Evolutionary conservation across 2,797 vertebrate species (phyloP).

Genomic region (Erithacus rubecula): DNA sequence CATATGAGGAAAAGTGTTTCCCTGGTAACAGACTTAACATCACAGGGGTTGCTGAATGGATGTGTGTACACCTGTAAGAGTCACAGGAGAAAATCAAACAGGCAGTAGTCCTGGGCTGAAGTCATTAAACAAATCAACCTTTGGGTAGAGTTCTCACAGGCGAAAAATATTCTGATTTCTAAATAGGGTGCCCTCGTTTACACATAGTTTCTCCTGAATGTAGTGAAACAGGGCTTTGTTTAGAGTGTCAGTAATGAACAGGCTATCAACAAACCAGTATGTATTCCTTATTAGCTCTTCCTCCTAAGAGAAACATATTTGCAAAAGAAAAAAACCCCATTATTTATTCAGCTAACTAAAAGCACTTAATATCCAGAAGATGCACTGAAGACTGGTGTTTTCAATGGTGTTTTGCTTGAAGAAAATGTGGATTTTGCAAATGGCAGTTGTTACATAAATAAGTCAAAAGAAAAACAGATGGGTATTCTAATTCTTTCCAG

Average conservation of each 20-base stretch:
- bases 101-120: background rate
- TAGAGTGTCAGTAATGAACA: background rate
- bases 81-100: background rate
- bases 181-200: background rate
- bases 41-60: fast-evolving
- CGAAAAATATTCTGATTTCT: background rate
- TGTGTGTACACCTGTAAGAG: background rate
- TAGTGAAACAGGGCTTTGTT: background rate
- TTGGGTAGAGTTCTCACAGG: background rate
- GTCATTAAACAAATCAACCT: background rate
- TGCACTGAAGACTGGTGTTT: background rate
- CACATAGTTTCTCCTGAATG: background rate
- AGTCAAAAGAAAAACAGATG: background rate
- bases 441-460: background rate
- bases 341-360: background rate
- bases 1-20: background rate
- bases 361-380: background rate
- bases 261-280: background rate
- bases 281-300: background rate
- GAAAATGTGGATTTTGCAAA: background rate
- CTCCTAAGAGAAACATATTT: background rate
- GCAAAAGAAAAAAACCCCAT: background rate
- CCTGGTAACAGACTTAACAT: background rate
- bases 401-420: background rate
- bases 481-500: background rate